Evolutionary conservation across 2,113 vertebrate species (phyloP), one percentile per base, ranked within the genome.

Genomic region (Hippocampus zosterae): DNA sequence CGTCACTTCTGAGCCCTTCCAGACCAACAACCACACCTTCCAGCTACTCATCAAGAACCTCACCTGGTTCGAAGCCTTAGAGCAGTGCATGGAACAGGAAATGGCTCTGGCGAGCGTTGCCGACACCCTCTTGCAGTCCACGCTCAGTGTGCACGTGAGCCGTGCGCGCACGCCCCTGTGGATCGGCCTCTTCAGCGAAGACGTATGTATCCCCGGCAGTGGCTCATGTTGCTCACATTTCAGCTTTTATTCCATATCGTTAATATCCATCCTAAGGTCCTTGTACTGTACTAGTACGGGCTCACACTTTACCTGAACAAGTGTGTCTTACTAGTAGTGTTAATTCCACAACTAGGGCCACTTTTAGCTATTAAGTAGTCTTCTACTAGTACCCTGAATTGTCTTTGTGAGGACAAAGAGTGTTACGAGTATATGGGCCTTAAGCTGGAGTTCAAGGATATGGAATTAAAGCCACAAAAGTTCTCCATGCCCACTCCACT

Each of bases 121-220:
- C 0, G 91, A 96, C 50, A 86, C 91, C 40, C 90, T 92, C 71
- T 88, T 95, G 77, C 96, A 98, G 72, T 92, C 96, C 12, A 81
- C 88, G 75, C 94, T 99, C 8, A 91, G 90, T 0, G 91, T 93
- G 75, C 83, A 89, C 3, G 89, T 92, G 1, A 90, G 80, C 78
- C 90, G 84, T 1, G 84, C 27, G 2, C 81, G 82, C 23, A 81
- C 71, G 0, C 91, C 95, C 1, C 85, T 98, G 77, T 99, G 97
- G 97, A 96, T 94, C 40, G 97, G 97, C 77, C 93, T 99, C 65
- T 93, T 90, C 71, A 97, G 96, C 69, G 88, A 91, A 79, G 94
- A 98, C 0, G 96, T 98, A 89, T 90, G 95, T 88, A 66, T 41
- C 3, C 42, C 6, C 1, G 21, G 16, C 13, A 21, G 9, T 0